Evolutionary conservation across 2,797 vertebrate genomes (phyloP).

Genomic region (Oophaga sylvatica): DNA sequence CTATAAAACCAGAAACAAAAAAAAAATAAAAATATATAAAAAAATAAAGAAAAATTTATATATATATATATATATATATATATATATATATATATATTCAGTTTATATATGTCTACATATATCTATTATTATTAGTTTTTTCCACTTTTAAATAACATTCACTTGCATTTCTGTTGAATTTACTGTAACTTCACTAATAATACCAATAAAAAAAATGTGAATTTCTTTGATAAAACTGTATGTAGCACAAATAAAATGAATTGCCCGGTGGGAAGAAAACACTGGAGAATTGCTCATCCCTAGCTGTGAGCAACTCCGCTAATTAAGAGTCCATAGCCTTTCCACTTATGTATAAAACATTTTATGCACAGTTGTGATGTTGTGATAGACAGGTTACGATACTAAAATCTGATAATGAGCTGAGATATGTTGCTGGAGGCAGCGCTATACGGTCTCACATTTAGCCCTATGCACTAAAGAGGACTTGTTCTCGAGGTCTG

Average conservation of each 20-base stretch:
- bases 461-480: not conserved
- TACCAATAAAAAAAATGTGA: not conserved
- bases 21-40: no score
- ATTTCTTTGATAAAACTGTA: conserved; percentile 5
- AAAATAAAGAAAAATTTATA: no score
- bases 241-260: not conserved
- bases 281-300: not conserved
- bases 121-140: not conserved
- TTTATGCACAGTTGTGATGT: conserved; percentile 26
- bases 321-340: conserved; percentile 23
- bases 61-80: no score
- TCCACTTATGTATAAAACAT: conserved; percentile 39
- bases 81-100: no score
- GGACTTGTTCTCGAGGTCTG: not conserved
- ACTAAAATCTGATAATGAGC: conserved; percentile 40
- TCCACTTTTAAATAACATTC: not conserved
- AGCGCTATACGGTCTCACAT: not conserved
- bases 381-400: conserved; percentile 35
- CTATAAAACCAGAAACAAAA: not conserved
- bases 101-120: not conserved
- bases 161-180: not conserved
- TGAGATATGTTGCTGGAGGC: conserved; percentile 15
- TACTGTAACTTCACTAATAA: not conserved
- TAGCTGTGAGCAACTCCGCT: not conserved
- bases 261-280: conserved; percentile 1